phyloP scores from a whole-genome alignment of 2,113 vertebrate species.

The Rhombomys opimus region DNA sequence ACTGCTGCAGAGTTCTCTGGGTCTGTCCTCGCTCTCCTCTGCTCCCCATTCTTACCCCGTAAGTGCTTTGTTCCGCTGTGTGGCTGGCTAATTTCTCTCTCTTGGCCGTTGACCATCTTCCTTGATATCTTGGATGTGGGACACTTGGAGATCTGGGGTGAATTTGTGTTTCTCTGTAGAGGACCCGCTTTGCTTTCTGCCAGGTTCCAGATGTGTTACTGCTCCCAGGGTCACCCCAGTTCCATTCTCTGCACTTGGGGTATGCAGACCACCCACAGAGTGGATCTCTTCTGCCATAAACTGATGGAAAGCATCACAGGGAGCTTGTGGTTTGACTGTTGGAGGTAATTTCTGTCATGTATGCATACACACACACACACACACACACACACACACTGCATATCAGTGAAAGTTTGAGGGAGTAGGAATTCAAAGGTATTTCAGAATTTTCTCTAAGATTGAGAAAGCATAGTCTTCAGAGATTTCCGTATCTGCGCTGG shows the following conservation, averaged over 20 bases:
- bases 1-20: not conserved
- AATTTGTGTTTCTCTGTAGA: slow-evolving; percentile 28
- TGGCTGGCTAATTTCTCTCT: not conserved
- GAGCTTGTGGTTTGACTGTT: slow-evolving; percentile 17
- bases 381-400: not conserved
- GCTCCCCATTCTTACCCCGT: not conserved
- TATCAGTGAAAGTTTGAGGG: not conserved
- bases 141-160: slow-evolving; percentile 28
- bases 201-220: not conserved
- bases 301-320: not conserved
- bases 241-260: not conserved
- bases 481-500: not conserved
- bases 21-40: not conserved
- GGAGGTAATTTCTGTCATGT: slow-evolving; percentile 10
- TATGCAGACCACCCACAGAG: slow-evolving; percentile 44
- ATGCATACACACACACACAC: too few species aligned
- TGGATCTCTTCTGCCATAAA: not conserved
- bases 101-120: slow-evolving; percentile 6
- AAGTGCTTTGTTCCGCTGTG: not conserved
- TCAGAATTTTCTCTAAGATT: not conserved
- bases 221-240: not conserved
- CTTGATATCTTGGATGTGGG: slow-evolving; percentile 41
- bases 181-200: not conserved
- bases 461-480: not conserved
- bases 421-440: not conserved